phyloP scores from a whole-genome alignment of 2,113 vertebrate species.

The Alosa alosa region DNA sequence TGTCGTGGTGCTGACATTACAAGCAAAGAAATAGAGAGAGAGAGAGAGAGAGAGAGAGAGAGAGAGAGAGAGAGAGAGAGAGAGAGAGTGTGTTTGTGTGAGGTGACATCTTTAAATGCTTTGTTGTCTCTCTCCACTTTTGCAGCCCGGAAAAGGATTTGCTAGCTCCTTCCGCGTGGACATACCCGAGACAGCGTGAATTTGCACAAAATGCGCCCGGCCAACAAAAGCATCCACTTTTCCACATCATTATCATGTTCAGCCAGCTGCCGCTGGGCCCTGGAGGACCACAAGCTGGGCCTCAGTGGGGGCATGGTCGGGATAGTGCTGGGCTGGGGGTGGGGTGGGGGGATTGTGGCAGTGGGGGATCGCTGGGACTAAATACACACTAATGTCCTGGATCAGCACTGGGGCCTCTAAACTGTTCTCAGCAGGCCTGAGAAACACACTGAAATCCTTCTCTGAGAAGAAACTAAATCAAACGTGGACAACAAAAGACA shows the following conservation, averaged over 20 bases:
- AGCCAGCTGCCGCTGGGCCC: conserved; percentile 79
- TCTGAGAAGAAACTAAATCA: conserved; percentile 35
- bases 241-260: conserved; percentile 89
- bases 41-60: not conserved
- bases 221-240: conserved; percentile 59
- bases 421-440: conserved; percentile 98
- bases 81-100: not conserved
- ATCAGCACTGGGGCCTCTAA: conserved; percentile 61
- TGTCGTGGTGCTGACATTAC: not conserved
- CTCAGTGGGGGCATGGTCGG: conserved; percentile 58
- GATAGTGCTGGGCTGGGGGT: conserved; percentile 64
- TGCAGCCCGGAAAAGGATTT: conserved; percentile 99
- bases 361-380: conserved; percentile 1
- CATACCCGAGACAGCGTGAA: conserved; percentile 94
- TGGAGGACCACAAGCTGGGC: conserved; percentile 61
- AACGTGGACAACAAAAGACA: conserved; percentile 15
- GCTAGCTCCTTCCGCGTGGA: conserved; percentile 97
- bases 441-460: conserved; percentile 70
- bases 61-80: not conserved
- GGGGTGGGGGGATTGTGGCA: conserved; percentile 9
- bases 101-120: conserved; percentile 39
- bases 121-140: conserved; percentile 74
- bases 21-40: not conserved
- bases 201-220: conserved; percentile 77
- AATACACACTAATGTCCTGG: conserved; percentile 5